These are phyloP conservation scores for Luperina testacea DNA, from an alignment of 2,888 invertebrate genomes.

Conservation along the genomic window DNA sequence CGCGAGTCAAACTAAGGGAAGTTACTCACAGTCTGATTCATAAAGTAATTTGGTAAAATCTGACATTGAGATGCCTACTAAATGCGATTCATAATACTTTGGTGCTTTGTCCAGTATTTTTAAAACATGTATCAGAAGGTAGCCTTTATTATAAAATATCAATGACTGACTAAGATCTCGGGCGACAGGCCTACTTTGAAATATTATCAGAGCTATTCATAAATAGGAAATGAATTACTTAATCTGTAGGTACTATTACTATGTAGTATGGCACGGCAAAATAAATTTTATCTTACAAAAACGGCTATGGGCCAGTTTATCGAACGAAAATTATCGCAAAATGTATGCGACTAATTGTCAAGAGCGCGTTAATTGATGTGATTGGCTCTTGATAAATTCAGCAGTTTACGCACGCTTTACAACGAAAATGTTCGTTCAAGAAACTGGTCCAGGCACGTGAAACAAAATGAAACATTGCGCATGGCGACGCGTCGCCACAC, in stretches of 20 bases:
- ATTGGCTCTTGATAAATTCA: not conserved
- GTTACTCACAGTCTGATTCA: conserved; percentile 7
- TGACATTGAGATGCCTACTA: conserved; percentile 32
- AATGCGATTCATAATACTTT: conserved; percentile 44
- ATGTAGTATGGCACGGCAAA: conserved; percentile 15
- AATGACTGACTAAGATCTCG: conserved; percentile 78
- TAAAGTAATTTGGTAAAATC: conserved; percentile 24
- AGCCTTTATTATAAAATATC: conserved; percentile 44
- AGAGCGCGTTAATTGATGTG: not conserved
- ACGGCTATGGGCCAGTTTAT: not conserved
- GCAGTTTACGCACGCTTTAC: not conserved
- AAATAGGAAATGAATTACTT: conserved; percentile 58
- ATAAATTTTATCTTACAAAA: not conserved
- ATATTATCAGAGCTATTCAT: conserved; percentile 59
- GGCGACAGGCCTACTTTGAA: conserved; percentile 72
- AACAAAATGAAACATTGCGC: too few relatives aligned
- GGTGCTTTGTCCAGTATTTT: conserved; percentile 61
- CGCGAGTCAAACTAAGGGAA: not conserved
- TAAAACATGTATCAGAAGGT: conserved; percentile 24
- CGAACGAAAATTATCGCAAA: not conserved
- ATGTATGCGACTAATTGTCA: not conserved
- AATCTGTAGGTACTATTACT: conserved; percentile 43
- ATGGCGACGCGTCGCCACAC: too few relatives aligned
- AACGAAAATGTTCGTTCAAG: not conserved
- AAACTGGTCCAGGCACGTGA: not conserved